Percentiles rank a stretch among this genome's conserved stretches.
Conservation (phyloP, 2,888 invertebrate species). For the Acleris sparsana region DNA sequence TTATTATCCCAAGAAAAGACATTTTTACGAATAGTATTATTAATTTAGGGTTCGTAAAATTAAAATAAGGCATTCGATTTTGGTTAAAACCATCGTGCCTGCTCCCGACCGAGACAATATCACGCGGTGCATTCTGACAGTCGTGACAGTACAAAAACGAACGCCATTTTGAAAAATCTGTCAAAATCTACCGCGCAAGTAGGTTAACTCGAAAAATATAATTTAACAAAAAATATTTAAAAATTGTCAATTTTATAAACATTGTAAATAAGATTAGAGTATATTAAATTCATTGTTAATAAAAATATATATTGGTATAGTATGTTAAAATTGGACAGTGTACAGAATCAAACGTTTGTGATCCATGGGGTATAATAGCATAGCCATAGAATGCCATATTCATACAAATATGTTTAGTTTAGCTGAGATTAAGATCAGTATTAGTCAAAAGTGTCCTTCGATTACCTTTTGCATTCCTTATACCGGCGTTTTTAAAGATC, state of each 20-base stretch:
- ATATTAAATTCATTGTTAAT: conserved; percentile 67
- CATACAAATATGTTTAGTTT: conserved; percentile 41
- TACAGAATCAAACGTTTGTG: conserved; percentile 69
- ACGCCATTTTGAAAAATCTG: conserved; percentile 31
- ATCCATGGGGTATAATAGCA: conserved; percentile 69
- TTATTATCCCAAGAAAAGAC: conserved; percentile 80
- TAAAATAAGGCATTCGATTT: conserved; percentile 71
- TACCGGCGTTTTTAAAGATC: conserved; percentile 47
- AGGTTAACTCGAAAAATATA: conserved; percentile 59
- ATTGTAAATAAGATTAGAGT: conserved; percentile 78
- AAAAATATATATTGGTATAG: conserved; percentile 70
- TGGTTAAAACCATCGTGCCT: conserved; percentile 82
- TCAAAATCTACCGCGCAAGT: conserved; percentile 60
- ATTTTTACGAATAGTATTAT: conserved; percentile 84
- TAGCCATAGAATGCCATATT: conserved; percentile 81
- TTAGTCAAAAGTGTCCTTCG: conserved; percentile 50
- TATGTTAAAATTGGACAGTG: conserved; percentile 64
- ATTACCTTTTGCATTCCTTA: conserved; percentile 69
- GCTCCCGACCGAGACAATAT: conserved; percentile 73
- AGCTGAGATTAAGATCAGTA: conserved; percentile 55
- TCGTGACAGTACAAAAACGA: conserved; percentile 37
- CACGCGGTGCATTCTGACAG: conserved; percentile 57
- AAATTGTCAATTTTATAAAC: conserved; percentile 79
- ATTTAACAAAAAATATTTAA: conserved; percentile 64
- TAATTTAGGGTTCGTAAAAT: conserved; percentile 79